Evolutionary conservation across 2,888 invertebrate genomes (phyloP), one percentile per base, ranked within the genome.

Genomic region (Tortricodes alternella): DNA sequence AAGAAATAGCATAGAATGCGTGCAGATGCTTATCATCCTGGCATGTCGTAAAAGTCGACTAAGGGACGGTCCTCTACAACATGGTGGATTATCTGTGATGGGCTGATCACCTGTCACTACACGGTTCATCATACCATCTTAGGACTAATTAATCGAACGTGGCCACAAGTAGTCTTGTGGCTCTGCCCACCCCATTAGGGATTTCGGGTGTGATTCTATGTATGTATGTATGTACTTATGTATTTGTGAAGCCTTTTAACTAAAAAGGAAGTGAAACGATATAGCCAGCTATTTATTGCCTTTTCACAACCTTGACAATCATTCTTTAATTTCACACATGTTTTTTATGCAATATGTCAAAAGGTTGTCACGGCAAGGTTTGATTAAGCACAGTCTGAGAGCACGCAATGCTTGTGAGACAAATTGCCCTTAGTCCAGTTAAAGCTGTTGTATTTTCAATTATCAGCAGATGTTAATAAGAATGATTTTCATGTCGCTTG

Each of bases 241-340:
- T n/a, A n/a, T n/a, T n/a, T n/a, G n/a, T n/a, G 29, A 29, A 29
- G 29, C 29, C 29, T n/a, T n/a, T 37, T 5, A 24, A 41, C 11
- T 37, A n/a, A 49, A 39, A 39, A 39, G 49, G 49, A 50, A 39
- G 49, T 50, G 49, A 50, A 39, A 50, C 39, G 9, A n/a, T 21
- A 50, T 50, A 50, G 6, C n/a, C 21, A n/a, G n/a, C 4, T 53
- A 38, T 46, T 23, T 6, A 29, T 46, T 46, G 23, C 32, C 16
- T 32, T 37, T 32, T 9, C 19, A 29, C 11, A 16, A 21, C 46
- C 37, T 46, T 38, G 37, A 11, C 16, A 46, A n/a, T 32, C 16
- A 23, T 7, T 29, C 46, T 32, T 9, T 16, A 16, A 21, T 53
- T 46, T 46, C 24, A 29, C 8, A 41, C 15, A 3, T 29, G n/a